Evolutionary conservation across 2,888 invertebrate species (phyloP).

Genomic region (Acleris cristana): DNA sequence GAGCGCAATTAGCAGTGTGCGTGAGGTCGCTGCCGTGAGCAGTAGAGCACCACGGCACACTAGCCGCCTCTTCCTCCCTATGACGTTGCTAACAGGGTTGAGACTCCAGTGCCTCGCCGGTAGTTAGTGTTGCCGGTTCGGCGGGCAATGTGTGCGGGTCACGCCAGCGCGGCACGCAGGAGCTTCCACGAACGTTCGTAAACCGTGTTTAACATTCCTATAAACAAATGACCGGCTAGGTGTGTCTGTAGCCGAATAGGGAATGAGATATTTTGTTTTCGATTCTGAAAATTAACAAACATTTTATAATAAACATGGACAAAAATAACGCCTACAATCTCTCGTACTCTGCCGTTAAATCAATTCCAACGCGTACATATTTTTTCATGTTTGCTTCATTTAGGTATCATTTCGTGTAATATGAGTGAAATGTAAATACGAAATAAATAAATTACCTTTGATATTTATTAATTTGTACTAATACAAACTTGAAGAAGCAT

Average conservation of each 20-base stretch:
- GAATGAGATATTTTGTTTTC: slow-evolving; percentile 1
- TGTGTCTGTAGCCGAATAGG: not conserved
- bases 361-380: too few relatives aligned
- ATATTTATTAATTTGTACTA: too few relatives aligned
- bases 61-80: not conserved
- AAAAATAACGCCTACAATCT: too few relatives aligned
- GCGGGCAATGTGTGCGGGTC: slow-evolving; percentile 20
- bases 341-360: too few relatives aligned
- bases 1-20: slow-evolving; percentile 30
- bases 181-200: slow-evolving; percentile 3
- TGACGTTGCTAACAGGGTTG: not conserved
- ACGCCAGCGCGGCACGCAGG: slow-evolving; percentile 13
- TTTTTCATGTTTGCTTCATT: too few relatives aligned
- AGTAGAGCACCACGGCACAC: not conserved
- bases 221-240: slow-evolving; percentile 24
- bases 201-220: slow-evolving; percentile 24
- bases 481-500: too few relatives aligned
- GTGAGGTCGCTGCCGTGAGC: slow-evolving; percentile 18
- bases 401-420: too few relatives aligned
- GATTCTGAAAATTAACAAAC: not conserved
- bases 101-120: not conserved
- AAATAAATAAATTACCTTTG: too few relatives aligned
- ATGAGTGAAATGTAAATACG: too few relatives aligned
- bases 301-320: not conserved
- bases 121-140: not conserved